These are phyloP conservation scores for Drosophila monieri DNA, from an alignment of 2,888 invertebrate genomes.

Conservation along the genomic window DNA sequence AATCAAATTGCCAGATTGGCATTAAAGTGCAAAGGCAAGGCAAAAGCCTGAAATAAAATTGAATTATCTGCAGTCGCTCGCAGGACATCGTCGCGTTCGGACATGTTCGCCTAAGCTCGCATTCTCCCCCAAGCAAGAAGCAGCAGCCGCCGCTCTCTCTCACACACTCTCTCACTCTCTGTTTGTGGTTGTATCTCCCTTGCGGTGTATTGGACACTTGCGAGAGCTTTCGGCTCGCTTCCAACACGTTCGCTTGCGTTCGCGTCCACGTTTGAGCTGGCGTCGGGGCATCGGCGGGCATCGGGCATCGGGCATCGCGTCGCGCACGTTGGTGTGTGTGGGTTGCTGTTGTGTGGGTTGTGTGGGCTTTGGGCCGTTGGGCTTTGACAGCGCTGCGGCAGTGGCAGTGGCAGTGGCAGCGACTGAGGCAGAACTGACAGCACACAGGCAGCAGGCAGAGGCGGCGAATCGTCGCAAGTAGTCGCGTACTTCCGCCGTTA, in stretches of 20 bases:
- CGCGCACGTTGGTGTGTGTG: slow-evolving; percentile 16
- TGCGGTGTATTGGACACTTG: background rate
- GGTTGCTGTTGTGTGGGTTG: slow-evolving; percentile 20
- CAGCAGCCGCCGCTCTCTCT: slow-evolving; percentile 28
- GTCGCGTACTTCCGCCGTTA: slow-evolving; percentile 78
- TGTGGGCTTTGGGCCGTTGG: slow-evolving; percentile 12
- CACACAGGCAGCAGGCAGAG: slow-evolving; percentile 53
- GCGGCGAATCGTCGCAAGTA: slow-evolving; percentile 74
- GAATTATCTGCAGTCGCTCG: slow-evolving; percentile 80
- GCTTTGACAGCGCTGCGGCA: slow-evolving; percentile 31
- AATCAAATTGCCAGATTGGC: slow-evolving; percentile 83
- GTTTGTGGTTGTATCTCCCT: background rate
- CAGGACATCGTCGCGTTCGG: slow-evolving; percentile 78
- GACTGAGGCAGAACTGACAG: slow-evolving; percentile 52
- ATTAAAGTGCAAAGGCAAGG: slow-evolving; percentile 76
- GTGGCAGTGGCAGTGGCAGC: slow-evolving; percentile 25
- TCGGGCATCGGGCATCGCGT: background rate
- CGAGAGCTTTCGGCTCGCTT: slow-evolving; percentile 33
- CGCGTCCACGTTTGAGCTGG: slow-evolving; percentile 5
- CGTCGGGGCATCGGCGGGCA: background rate
- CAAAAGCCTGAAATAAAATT: slow-evolving; percentile 82
- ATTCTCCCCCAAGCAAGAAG: slow-evolving; percentile 26
- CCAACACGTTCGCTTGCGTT: slow-evolving; percentile 32
- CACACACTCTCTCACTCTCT: slow-evolving; percentile 37
- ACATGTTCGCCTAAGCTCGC: slow-evolving; percentile 48